Conservation (phyloP, 2,113 vertebrate species). For the Platysteira castanea region DNA sequence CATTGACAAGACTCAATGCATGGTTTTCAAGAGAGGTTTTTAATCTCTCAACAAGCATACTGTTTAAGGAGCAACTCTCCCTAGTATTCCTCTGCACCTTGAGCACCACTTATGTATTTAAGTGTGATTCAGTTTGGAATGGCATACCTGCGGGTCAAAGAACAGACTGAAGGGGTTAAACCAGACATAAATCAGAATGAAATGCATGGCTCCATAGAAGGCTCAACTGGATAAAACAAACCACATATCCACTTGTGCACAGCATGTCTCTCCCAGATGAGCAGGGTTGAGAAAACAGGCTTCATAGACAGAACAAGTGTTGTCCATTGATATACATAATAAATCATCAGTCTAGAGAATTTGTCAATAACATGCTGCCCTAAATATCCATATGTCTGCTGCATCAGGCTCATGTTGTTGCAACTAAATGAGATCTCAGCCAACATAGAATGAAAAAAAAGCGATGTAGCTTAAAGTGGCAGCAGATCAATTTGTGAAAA, state of each 20-base stretch:
- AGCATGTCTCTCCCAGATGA: constrained; percentile 62
- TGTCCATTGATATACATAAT: constrained; percentile 66
- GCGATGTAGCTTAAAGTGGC: constrained; percentile 21
- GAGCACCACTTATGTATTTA: background rate
- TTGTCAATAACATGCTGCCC: constrained; percentile 70
- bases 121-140: background rate
- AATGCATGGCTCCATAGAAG: background rate
- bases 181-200: background rate
- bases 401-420: constrained; percentile 47
- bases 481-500: constrained; percentile 45
- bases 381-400: constrained; percentile 52
- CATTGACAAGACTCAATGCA: background rate
- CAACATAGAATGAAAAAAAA: background rate
- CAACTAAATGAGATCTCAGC: constrained; percentile 61
- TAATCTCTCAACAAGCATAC: background rate
- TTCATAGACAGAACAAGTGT: constrained; percentile 66
- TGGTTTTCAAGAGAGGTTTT: background rate
- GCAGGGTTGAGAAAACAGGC: constrained; percentile 51
- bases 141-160: constrained; percentile 10
- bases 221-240: background rate
- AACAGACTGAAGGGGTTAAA: background rate
- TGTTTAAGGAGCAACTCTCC: background rate
- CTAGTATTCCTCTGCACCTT: background rate
- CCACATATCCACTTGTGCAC: constrained; percentile 35
- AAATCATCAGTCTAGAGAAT: constrained; percentile 70